phyloP scores from a whole-genome alignment of 2,888 invertebrate species.

The Aricia artaxerxes region DNA sequence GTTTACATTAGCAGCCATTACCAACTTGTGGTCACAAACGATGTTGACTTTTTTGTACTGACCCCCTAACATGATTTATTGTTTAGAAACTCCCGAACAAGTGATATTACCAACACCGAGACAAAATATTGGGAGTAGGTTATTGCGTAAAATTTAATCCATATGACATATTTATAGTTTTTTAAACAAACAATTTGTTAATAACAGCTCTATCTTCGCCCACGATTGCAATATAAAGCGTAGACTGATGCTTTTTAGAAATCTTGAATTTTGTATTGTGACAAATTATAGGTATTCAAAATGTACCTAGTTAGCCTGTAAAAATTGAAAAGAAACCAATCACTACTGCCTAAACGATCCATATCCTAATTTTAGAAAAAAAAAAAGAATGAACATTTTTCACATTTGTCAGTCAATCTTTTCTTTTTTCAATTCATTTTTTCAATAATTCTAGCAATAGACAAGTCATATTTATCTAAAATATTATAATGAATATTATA shows the following conservation, averaged over 20 bases:
- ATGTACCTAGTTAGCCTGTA: background rate
- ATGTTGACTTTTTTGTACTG: background rate
- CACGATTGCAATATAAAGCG: background rate
- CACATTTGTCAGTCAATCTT: too few relatives aligned
- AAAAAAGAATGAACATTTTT: too few relatives aligned
- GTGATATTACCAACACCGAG: conserved; percentile 23
- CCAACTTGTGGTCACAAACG: background rate
- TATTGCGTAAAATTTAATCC: conserved; percentile 8
- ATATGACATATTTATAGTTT: conserved; percentile 11
- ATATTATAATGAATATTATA: too few relatives aligned
- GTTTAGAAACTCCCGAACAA: background rate
- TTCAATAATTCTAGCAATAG: too few relatives aligned
- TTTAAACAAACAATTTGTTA: conserved; percentile 1
- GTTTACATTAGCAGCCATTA: background rate
- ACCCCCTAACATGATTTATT: background rate
- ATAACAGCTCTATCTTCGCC: conserved; percentile 5
- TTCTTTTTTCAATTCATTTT: too few relatives aligned
- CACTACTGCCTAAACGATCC: background rate
- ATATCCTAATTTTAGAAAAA: too few relatives aligned
- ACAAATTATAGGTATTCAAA: background rate
- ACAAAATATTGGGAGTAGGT: conserved; percentile 16
- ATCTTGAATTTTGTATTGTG: background rate
- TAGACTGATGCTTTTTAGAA: background rate
- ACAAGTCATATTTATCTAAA: too few relatives aligned
- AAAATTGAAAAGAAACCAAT: background rate